Conservation (phyloP, 2,888 invertebrate species). For the Cosmorhoe ocellata region DNA sequence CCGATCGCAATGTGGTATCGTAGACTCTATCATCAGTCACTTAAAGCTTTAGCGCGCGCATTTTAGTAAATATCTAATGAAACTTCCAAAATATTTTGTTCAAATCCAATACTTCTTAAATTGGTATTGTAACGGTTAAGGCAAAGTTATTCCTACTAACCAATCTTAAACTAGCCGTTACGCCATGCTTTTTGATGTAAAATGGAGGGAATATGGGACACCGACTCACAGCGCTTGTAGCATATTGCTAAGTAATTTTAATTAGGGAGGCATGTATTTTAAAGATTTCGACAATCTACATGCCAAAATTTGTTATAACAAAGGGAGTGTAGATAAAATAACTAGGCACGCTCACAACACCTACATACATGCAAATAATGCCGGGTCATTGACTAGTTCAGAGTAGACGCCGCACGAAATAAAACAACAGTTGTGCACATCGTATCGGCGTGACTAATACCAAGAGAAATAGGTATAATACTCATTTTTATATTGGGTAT, state of each 20-base stretch:
- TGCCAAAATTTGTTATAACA: slow-evolving; percentile 43
- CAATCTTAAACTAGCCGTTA: background rate
- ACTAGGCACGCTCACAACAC: slow-evolving; percentile 48
- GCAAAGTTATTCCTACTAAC: background rate
- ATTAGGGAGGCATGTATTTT: too few species aligned
- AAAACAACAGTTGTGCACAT: slow-evolving; percentile 46
- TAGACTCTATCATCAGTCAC: slow-evolving; percentile 45
- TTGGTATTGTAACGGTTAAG: too few species aligned
- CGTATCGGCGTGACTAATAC: slow-evolving; percentile 31
- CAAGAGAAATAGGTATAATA: slow-evolving; percentile 28
- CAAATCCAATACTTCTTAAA: background rate
- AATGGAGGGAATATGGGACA: slow-evolving; percentile 13
- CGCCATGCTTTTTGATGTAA: slow-evolving; percentile 1
- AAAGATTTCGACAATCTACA: too few species aligned
- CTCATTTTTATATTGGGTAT: slow-evolving; percentile 1
- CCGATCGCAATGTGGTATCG: slow-evolving; percentile 53
- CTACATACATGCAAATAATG: slow-evolving; percentile 71
- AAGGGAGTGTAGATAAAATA: slow-evolving; percentile 43
- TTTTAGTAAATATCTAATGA: slow-evolving; percentile 15
- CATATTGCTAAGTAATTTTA: too few species aligned
- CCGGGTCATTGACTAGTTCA: slow-evolving; percentile 76
- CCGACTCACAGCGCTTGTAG: too few species aligned
- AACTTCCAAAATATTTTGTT: slow-evolving; percentile 29
- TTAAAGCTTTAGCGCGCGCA: slow-evolving; percentile 38
- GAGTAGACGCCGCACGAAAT: slow-evolving; percentile 54